phyloP scores from a whole-genome alignment of 2,888 invertebrate species.

The Plebejus anna region DNA sequence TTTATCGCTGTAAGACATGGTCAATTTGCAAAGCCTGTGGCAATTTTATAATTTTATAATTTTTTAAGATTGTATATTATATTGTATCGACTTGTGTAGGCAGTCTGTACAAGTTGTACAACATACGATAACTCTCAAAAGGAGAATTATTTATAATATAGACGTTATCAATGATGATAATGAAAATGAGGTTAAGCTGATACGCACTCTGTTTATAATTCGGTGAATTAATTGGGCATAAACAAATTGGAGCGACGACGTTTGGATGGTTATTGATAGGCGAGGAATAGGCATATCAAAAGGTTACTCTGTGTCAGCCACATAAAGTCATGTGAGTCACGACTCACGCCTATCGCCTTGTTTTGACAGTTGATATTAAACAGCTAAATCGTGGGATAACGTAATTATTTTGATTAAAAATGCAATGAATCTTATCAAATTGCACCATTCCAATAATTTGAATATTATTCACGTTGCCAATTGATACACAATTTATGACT shows the following conservation, averaged over 20 bases:
- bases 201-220: conserved; percentile 13
- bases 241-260: conserved; percentile 30
- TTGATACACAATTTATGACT: not conserved
- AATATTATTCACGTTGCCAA: conserved; percentile 1
- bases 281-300: conserved; percentile 41
- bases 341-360: conserved; percentile 59
- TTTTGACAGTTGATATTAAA: conserved; percentile 54
- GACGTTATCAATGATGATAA: conserved; percentile 13
- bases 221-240: conserved; percentile 28
- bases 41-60: not conserved
- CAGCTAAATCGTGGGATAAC: conserved; percentile 33
- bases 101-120: too few species aligned
- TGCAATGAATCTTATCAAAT: not conserved
- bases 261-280: conserved; percentile 27
- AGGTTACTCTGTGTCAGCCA: conserved; percentile 48
- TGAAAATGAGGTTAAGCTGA: conserved; percentile 22
- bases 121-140: not conserved
- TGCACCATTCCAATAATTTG: not conserved
- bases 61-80: not conserved
- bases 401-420: not conserved
- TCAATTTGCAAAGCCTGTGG: not conserved
- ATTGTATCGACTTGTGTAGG: not conserved
- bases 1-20: not conserved
- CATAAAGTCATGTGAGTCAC: conserved; percentile 40
- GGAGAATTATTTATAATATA: conserved; percentile 1